phyloP scores from a whole-genome alignment of 2,888 invertebrate genomes.

The Ceriagrion tenellum region DNA sequence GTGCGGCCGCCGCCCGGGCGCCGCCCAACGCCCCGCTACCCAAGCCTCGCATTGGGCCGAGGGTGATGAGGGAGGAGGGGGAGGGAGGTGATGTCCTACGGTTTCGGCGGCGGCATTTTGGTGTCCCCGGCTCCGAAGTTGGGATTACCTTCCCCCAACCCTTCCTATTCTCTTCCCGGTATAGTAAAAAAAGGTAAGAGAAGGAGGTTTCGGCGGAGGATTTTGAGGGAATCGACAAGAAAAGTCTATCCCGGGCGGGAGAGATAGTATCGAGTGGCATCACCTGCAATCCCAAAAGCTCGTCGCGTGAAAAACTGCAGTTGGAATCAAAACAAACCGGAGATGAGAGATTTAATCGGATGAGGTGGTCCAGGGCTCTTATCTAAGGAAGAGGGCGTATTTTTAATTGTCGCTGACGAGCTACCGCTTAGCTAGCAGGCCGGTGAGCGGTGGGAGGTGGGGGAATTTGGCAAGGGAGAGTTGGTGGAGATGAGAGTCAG shows the following conservation, averaged over 20 bases:
- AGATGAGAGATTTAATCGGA: constrained; percentile 30
- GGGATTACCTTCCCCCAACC: not conserved
- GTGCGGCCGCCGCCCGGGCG: not conserved
- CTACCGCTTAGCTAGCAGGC: constrained; percentile 20
- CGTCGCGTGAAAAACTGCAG: constrained; percentile 12
- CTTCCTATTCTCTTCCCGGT: not conserved
- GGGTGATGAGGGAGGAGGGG: not conserved
- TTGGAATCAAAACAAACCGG: constrained; percentile 7
- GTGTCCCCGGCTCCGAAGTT: not conserved
- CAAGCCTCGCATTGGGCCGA: constrained; percentile 26
- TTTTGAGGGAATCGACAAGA: not conserved
- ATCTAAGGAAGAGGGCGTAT: not conserved
- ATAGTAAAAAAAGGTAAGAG: not conserved
- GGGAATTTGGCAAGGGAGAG: not conserved
- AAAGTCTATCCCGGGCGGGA: not conserved
- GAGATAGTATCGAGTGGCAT: not conserved
- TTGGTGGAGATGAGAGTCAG: not conserved
- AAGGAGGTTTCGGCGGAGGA: not conserved
- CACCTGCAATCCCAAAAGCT: not conserved
- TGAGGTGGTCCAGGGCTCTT: not conserved
- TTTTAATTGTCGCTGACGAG: constrained; percentile 17
- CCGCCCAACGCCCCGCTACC: constrained; percentile 24
- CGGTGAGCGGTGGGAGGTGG: not conserved
- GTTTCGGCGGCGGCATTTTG: not conserved
- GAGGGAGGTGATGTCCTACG: not conserved